Evolutionary conservation across 2,113 vertebrate species (phyloP), one percentile per base, ranked within the genome.

Genomic region (Halcyon senegalensis): DNA sequence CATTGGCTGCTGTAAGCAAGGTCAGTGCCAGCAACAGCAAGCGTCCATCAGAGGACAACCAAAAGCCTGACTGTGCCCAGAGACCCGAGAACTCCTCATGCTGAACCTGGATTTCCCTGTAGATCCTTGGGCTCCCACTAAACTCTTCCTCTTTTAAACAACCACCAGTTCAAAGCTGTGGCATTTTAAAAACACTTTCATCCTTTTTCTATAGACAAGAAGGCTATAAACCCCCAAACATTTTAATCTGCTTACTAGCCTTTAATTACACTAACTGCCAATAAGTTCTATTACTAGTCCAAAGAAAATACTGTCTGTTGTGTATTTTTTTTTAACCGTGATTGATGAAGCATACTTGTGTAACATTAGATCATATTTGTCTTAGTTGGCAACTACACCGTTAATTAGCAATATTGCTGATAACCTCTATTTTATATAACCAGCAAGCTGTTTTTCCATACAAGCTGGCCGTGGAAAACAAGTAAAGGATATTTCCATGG

Each of bases 321-420:
- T 84, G 70, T 77, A 14, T 28, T 97, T 59, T 35, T n/a, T 50
- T 96, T 95, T 28, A 93, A 80, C 87, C 63, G 55, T 96, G 96
- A 98, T 95, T 97, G 93, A 96, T 97, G 97, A 94, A 96, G 92
- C 84, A 58, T 96, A 96, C 93, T 92, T 96, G 86, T 94, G 93
- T 84, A 97, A 94, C 89, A 81, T 98, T 97, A 98, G 94, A 88
- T 97, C 96, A 98, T 96, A 91, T 92, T 96, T 97, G 91, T 97
- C 67, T 95, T 96, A 80, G 90, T 95, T 98, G 98, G 98, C 97
- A 98, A 44, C 92, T 91, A 95, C 62, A 98, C 96, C 74, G 31
- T 96, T 94, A 98, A 98, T 98, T 98, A 97, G 83, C 84, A 96
- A 95, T 97, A 97, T 84, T 97, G 93, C 92, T 96, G 97, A 98